These are phyloP conservation scores for Bradynema listronoti DNA, from an alignment of 1,140 invertebrate species.

Conservation along the genomic window DNA sequence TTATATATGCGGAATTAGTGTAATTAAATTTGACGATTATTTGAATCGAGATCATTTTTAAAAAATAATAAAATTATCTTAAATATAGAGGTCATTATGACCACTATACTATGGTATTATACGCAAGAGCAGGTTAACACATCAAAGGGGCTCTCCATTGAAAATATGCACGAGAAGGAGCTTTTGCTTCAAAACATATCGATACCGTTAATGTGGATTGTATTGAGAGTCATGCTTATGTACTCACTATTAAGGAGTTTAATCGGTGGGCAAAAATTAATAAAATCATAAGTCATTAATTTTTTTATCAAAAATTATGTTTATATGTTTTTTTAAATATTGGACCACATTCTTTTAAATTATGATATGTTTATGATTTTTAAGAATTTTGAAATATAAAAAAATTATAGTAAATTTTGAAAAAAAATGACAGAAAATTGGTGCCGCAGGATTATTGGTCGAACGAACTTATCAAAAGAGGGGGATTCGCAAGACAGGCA, in stretches of 20 bases:
- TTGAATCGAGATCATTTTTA: no score
- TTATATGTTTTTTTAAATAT: background rate
- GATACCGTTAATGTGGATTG: slow-evolving; percentile 29
- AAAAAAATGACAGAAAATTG: background rate
- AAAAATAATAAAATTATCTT: background rate
- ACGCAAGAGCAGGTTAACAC: slow-evolving; percentile 20
- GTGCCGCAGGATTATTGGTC: background rate
- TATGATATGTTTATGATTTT: background rate
- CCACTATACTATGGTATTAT: slow-evolving; percentile 30
- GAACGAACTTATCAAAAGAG: no score
- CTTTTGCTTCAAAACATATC: slow-evolving; percentile 27
- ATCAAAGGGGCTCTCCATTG: slow-evolving; percentile 12
- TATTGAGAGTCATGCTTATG: slow-evolving; percentile 23
- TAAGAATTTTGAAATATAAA: background rate
- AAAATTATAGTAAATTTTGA: background rate
- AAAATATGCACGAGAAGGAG: slow-evolving; percentile 22
- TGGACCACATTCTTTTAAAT: background rate
- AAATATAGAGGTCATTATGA: slow-evolving; percentile 14
- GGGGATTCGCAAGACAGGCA: no score
- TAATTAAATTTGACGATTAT: no score
- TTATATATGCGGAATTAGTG: no score
- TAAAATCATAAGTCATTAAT: no score
- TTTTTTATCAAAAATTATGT: background rate
- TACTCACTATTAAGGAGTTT: slow-evolving; percentile 25
- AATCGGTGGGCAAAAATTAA: slow-evolving; percentile 34